These are phyloP conservation scores for Elephantulus edwardii DNA, from an alignment of 2,113 vertebrate genomes.

Conservation along the genomic window DNA sequence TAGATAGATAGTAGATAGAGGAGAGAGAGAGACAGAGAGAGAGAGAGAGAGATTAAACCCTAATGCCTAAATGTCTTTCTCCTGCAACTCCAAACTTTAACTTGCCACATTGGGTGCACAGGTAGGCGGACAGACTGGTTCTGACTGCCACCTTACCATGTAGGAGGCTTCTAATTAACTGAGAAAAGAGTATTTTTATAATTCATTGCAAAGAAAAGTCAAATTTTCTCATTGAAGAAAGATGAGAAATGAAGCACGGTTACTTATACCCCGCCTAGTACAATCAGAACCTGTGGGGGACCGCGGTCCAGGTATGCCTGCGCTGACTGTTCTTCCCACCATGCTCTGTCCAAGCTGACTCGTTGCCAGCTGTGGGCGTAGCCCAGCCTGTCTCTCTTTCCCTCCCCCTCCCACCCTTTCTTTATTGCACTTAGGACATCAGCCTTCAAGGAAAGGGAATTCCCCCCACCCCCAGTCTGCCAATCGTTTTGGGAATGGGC, in stretches of 20 bases:
- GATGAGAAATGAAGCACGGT: constrained; percentile 77
- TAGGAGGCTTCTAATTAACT: constrained; percentile 85
- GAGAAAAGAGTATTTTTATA: constrained; percentile 88
- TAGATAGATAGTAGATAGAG: no score
- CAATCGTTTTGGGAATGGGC: constrained; percentile 76
- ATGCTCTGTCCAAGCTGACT: constrained; percentile 76
- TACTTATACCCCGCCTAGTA: constrained; percentile 87
- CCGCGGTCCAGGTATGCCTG: constrained; percentile 79
- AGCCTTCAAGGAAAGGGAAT: constrained; percentile 84
- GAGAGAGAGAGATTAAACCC: no score
- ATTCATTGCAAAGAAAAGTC: constrained; percentile 86
- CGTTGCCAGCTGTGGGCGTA: constrained; percentile 76
- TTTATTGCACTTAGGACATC: constrained; percentile 84
- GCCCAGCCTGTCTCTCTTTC: constrained; percentile 63
- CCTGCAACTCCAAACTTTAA: constrained; percentile 75
- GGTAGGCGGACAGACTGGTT: constrained; percentile 67
- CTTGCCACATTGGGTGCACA: constrained; percentile 76
- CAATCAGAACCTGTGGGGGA: constrained; percentile 85
- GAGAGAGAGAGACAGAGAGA: no score
- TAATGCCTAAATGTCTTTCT: constrained; percentile 76
- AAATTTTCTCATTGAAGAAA: constrained; percentile 83
- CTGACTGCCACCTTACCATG: constrained; percentile 80
- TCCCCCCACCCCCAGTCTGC: constrained; percentile 79
- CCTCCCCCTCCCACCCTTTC: constrained; percentile 63
- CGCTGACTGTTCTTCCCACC: constrained; percentile 81